Base-by-base conservation (phyloP, 2,797 vertebrate genomes). In the Enteromius radiatus region DNA sequence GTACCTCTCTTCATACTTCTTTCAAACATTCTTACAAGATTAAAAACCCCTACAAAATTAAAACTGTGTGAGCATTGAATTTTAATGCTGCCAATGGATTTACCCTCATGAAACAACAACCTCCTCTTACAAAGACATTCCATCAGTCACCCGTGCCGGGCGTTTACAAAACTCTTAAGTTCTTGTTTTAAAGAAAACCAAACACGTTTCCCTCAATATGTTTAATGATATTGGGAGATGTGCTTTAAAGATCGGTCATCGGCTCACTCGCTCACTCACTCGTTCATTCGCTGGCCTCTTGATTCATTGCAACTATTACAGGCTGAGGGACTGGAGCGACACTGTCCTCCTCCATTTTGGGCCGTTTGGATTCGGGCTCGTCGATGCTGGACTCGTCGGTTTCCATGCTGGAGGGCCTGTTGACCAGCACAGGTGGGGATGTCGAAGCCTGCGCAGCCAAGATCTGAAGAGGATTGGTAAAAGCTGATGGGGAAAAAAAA, bases 401-500 rank as follows among this genome's bases (percentile, higher is more conserved):
- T 77, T 93, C 95, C 6, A 92, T 87, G 78, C 92, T 93, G 8
- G 93, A 90, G 14, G 93, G 94, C 70, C 95, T 93, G 90, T 92
- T 96, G 89, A 99, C 95, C 83, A 97, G 92, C 76, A 98, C 97
- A 0, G 97, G 98, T 5, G 97, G 94, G 61, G 98, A 99, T 0
- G 97, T 98, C 88, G 97, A 98, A 15, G 98, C 98, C 92, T 99
- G 98, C 73, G 98, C 95, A 1, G 98, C 98, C 54, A 99, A 91
- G 82, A 99, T 97, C 94, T 99, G 98, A 89, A 99, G 92, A 76
- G 98, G 97, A 81, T 95, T 99, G 84, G 93, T 96, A 68, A 99
- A 93, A 87, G 96, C 97, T 99, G 91, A 41, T 7, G 19, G n/a
- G 2, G 63, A 64, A n/a, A 2, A 28, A 28, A 28, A 28, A 28